A percentile compares a stretch with the other conserved stretches of the same genome.
Conservation (phyloP, 2,797 vertebrate species). For the Falco naumanni region DNA sequence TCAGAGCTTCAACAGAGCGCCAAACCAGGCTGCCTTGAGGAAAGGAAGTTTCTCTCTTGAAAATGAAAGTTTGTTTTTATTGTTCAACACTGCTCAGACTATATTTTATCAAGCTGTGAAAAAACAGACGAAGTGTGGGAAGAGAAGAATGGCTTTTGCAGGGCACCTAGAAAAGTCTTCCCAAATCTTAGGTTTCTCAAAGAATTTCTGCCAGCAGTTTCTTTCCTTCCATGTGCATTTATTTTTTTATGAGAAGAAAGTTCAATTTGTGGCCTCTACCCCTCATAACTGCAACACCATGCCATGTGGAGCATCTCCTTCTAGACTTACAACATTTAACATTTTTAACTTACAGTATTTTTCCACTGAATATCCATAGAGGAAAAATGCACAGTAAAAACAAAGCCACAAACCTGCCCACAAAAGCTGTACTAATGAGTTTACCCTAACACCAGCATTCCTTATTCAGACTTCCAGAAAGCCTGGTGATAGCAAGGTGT, state of each 20-base stretch:
- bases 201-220: not conserved
- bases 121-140: not conserved
- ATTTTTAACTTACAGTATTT: not conserved
- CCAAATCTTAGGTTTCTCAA: not conserved
- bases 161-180: not conserved
- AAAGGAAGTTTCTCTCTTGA: not conserved
- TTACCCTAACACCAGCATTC: not conserved
- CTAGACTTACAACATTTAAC: not conserved
- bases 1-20: not conserved
- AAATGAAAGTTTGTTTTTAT: not conserved
- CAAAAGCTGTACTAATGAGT: not conserved
- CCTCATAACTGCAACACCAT: not conserved
- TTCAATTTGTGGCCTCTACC: not conserved
- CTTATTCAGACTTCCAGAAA: not conserved
- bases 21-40: not conserved
- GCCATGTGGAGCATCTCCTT: not conserved
- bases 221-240: not conserved
- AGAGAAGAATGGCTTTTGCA: not conserved
- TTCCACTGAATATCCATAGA: not conserved
- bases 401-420: not conserved
- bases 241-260: not conserved
- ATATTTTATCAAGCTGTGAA: not conserved
- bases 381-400: not conserved
- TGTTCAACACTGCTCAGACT: not conserved
- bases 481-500: not conserved